phyloP scores from a whole-genome alignment of 2,888 invertebrate genomes.

The Orthosia cruda region DNA sequence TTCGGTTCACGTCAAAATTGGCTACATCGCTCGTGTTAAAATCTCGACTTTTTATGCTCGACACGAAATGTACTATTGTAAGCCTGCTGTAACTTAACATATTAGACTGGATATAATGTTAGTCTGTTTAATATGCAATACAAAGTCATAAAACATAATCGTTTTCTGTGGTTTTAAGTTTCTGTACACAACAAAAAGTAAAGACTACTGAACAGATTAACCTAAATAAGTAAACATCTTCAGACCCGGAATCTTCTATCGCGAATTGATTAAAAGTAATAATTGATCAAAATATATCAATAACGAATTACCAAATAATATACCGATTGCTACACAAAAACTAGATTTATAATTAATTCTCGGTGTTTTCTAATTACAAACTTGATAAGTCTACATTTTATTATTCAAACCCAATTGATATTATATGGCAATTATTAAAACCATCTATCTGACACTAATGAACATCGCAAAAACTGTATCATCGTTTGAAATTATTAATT shows the following conservation, averaged over 20 bases:
- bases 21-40: no score
- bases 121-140: background rate
- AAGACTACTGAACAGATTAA: constrained; percentile 42
- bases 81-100: background rate
- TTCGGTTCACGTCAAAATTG: no score
- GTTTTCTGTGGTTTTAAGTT: constrained; percentile 20
- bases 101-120: background rate
- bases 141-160: constrained; percentile 14
- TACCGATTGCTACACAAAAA: constrained; percentile 39
- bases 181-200: constrained; percentile 22
- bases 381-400: constrained; percentile 37
- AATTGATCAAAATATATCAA: constrained; percentile 43
- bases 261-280: constrained; percentile 57
- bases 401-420: constrained; percentile 52
- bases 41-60: no score
- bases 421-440: constrained; percentile 58
- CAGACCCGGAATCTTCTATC: constrained; percentile 41
- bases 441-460: constrained; percentile 59
- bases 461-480: constrained; percentile 58
- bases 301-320: constrained; percentile 43
- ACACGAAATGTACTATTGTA: no score
- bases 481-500: constrained; percentile 48
- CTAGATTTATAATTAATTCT: constrained; percentile 43
- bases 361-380: constrained; percentile 53
- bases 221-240: constrained; percentile 42